phyloP scores from a whole-genome alignment of 1,140 invertebrate species.

The Nasonia giraulti region DNA sequence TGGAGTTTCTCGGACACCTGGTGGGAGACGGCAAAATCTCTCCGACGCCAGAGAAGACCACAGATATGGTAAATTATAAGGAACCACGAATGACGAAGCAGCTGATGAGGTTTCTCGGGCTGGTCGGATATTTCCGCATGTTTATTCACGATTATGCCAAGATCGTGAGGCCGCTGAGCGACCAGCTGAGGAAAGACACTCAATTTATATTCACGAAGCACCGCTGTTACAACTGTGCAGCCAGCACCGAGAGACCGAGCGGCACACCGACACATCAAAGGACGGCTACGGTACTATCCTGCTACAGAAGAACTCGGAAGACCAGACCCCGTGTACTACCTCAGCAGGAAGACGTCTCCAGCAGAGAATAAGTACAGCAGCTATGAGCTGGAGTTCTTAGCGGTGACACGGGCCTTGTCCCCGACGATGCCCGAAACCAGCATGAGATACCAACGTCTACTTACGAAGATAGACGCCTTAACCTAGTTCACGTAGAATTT shows the following conservation, averaged over 20 bases:
- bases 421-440: constrained; percentile 30
- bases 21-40: no score
- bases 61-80: no score
- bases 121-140: no score
- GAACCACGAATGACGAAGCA: no score
- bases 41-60: not conserved
- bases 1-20: constrained; percentile 4
- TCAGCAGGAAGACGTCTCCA: constrained; percentile 46
- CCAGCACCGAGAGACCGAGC: constrained; percentile 33
- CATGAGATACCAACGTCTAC: constrained; percentile 60
- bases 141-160: no score
- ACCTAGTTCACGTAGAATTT: constrained; percentile 5
- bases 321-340: constrained; percentile 53
- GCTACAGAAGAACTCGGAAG: constrained; percentile 54
- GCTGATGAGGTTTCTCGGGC: no score
- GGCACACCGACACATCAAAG: constrained; percentile 62
- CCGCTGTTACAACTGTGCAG: no score
- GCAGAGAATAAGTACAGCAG: constrained; percentile 48
- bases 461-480: constrained; percentile 49
- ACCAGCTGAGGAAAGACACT: no score
- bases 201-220: no score
- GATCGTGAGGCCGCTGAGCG: no score
- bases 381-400: constrained; percentile 52
- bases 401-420: constrained; percentile 20
- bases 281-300: constrained; percentile 63